Percentiles rank a stretch among this genome's conserved stretches.
phyloP scores from a whole-genome alignment of 2,113 vertebrate species.

The Desmodus rotundus region DNA sequence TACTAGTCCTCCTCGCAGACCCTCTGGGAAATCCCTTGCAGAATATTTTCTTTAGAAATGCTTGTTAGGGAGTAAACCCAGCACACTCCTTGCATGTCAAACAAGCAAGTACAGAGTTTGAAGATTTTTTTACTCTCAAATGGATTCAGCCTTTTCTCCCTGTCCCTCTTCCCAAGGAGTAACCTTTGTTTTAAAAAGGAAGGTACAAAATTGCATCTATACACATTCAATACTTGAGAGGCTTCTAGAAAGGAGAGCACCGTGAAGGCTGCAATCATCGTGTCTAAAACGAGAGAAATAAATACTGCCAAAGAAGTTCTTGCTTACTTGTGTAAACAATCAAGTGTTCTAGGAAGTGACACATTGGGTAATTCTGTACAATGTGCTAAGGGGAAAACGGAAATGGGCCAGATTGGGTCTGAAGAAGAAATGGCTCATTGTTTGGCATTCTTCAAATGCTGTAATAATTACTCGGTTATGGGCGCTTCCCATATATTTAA shows the following conservation, averaged over 20 bases:
- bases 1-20: neutral
- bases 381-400: conserved; percentile 47
- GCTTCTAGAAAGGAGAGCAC: conserved; percentile 18
- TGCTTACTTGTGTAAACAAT: conserved; percentile 52
- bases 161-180: neutral
- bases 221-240: neutral
- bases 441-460: conserved; percentile 49
- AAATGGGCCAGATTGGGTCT: conserved; percentile 34
- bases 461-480: conserved; percentile 26
- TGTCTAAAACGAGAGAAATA: conserved; percentile 41
- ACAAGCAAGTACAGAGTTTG: neutral
- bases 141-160: neutral
- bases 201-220: neutral
- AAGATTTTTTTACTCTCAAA: neutral
- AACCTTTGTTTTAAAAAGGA: neutral
- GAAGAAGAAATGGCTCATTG: conserved; percentile 56
- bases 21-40: conserved; percentile 35
- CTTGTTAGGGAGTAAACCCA: neutral
- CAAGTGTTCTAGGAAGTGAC: conserved; percentile 60
- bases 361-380: conserved; percentile 50
- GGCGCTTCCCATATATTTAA: conserved; percentile 40
- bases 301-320: conserved; percentile 27
- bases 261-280: neutral
- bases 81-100: neutral
- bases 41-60: conserved; percentile 35